A percentile compares a stretch with the other conserved stretches of the same genome.
Evolutionary conservation across 2,113 vertebrate genomes (phyloP).

Genomic region (Bolborhynchus lineola): DNA sequence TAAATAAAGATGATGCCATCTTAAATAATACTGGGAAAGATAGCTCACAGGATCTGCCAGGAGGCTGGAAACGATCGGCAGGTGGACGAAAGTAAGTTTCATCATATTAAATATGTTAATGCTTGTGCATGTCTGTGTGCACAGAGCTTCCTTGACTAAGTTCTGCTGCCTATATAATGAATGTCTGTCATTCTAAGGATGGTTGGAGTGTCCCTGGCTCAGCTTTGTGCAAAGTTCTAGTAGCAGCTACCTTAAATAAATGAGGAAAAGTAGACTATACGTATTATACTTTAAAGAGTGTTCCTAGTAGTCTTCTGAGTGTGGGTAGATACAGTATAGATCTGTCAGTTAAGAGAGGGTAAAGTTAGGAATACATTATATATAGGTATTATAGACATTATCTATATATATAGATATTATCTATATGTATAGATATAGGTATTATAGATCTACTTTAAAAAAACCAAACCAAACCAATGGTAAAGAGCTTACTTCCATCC

Average conservation of each 20-base stretch:
- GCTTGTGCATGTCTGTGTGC: neutral
- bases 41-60: conserved; percentile 14
- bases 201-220: neutral
- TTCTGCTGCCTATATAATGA: neutral
- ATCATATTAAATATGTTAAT: neutral
- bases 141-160: neutral
- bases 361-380: neutral
- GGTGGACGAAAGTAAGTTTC: conserved; percentile 68
- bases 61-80: neutral
- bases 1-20: neutral
- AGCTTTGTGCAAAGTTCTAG: neutral
- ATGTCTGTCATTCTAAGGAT: neutral
- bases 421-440: too few species aligned
- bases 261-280: neutral
- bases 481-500: neutral
- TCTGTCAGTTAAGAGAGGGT: neutral
- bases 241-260: neutral
- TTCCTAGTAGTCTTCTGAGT: neutral
- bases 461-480: neutral
- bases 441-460: neutral
- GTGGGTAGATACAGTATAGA: neutral
- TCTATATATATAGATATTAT: too few species aligned
- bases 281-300: neutral
- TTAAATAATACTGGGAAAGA: conserved; percentile 16
- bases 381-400: neutral